phyloP scores from a whole-genome alignment of 2,888 invertebrate species.

The Leptura quadrifasciata region DNA sequence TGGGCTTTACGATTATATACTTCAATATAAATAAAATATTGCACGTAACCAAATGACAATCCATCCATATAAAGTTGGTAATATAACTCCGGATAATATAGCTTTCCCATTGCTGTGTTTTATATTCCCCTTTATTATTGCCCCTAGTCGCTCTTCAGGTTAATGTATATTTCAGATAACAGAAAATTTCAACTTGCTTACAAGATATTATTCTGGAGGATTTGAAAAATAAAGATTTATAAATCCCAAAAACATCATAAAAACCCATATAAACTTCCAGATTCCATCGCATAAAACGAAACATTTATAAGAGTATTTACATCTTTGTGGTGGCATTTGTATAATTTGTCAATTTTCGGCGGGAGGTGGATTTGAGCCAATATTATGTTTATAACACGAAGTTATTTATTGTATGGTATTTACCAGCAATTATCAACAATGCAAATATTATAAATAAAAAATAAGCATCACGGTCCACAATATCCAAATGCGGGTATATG shows the following conservation, averaged over 20 bases:
- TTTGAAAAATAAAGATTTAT: constrained; percentile 41
- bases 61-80: constrained; percentile 30
- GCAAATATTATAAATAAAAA: too few relatives aligned
- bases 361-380: constrained; percentile 58
- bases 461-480: too few relatives aligned
- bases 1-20: constrained; percentile 16
- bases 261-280: constrained; percentile 62
- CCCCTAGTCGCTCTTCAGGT: constrained; percentile 46
- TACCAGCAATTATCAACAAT: too few relatives aligned
- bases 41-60: constrained; percentile 23
- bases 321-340: constrained; percentile 63
- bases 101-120: constrained; percentile 45
- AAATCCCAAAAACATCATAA: constrained; percentile 47
- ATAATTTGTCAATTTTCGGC: constrained; percentile 62
- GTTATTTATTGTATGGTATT: constrained; percentile 1
- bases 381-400: constrained; percentile 22
- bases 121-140: constrained; percentile 48
- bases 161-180: constrained; percentile 50
- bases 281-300: constrained; percentile 62
- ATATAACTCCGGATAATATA: constrained; percentile 46
- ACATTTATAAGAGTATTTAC: constrained; percentile 66
- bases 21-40: constrained; percentile 7
- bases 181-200: constrained; percentile 36
- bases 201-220: constrained; percentile 20
- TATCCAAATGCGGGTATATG: too few relatives aligned